Conservation (phyloP, 1,140 invertebrate genomes). For the Drosophila eugracilis region DNA sequence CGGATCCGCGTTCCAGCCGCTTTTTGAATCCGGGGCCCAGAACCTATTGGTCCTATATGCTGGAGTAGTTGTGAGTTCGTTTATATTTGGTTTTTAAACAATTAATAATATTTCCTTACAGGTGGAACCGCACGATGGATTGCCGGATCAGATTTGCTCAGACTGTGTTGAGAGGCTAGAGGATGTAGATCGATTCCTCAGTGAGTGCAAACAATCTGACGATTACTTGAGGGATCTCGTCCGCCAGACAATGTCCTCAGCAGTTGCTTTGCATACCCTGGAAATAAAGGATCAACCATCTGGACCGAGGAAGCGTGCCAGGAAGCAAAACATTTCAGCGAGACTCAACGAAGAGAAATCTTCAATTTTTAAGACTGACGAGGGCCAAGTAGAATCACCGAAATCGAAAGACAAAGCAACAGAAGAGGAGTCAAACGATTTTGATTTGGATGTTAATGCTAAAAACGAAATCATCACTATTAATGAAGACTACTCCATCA, state of each 20-base stretch:
- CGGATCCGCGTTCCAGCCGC: constrained; percentile 11
- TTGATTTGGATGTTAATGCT: background rate
- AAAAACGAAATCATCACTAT: background rate
- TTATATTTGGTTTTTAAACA: background rate
- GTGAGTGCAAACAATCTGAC: constrained; percentile 53
- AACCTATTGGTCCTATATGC: constrained; percentile 38
- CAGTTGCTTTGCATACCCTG: constrained; percentile 13
- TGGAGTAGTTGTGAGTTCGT: constrained; percentile 38
- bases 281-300: background rate
- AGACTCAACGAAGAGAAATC: background rate
- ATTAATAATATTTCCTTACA: constrained; percentile 11
- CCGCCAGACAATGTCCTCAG: constrained; percentile 57
- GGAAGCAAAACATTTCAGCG: constrained; percentile 37
- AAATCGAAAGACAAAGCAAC: background rate
- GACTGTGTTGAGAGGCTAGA: constrained; percentile 49
- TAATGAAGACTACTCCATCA: constrained; percentile 7
- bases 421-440: background rate
- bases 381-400: background rate
- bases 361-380: background rate
- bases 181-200: constrained; percentile 47
- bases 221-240: constrained; percentile 52
- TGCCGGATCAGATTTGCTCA: constrained; percentile 71
- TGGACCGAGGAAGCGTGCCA: background rate
- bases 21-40: constrained; percentile 36
- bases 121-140: constrained; percentile 53